A percentile compares a stretch with the other conserved stretches of the same genome.
Evolutionary conservation across 2,113 vertebrate genomes (phyloP).

Genomic region (Hemiscyllium ocellatum): DNA sequence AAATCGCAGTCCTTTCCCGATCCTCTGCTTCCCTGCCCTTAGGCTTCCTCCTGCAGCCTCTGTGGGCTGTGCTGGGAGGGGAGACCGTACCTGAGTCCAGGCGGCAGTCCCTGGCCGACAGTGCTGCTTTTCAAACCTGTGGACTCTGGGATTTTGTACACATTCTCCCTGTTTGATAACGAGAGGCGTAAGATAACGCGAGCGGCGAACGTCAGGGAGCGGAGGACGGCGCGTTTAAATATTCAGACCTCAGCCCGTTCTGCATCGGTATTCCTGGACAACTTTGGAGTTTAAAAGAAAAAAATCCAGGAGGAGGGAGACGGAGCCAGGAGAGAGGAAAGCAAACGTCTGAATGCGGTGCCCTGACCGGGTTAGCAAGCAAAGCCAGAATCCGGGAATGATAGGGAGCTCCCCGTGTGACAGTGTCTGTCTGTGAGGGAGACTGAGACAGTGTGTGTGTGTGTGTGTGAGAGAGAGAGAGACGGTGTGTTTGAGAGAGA

Average conservation of each 20-base stretch:
- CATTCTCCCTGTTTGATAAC: no score
- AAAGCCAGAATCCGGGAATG: neutral
- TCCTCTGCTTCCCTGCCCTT: neutral
- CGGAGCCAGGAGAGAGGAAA: neutral
- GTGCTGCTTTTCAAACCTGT: neutral
- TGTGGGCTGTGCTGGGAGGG: neutral
- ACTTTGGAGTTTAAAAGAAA: conserved; percentile 42
- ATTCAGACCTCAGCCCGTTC: conserved; percentile 48
- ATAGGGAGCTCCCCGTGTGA: no score
- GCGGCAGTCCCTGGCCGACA: neutral
- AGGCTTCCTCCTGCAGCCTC: neutral
- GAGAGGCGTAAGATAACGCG: neutral
- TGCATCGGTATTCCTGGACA: conserved; percentile 51
- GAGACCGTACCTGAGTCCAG: neutral
- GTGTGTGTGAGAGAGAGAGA: no score
- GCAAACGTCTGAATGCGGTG: neutral
- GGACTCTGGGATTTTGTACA: no score
- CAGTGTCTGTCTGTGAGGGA: no score
- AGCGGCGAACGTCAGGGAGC: conserved; percentile 40
- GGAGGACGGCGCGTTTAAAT: conserved; percentile 65
- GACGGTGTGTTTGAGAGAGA: no score
- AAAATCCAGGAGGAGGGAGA: neutral
- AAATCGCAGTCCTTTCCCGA: neutral
- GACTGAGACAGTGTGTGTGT: no score
- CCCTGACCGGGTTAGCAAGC: neutral